Base-by-base conservation (phyloP, 2,797 vertebrate species). In the Gobionotothen gibberifrons region DNA sequence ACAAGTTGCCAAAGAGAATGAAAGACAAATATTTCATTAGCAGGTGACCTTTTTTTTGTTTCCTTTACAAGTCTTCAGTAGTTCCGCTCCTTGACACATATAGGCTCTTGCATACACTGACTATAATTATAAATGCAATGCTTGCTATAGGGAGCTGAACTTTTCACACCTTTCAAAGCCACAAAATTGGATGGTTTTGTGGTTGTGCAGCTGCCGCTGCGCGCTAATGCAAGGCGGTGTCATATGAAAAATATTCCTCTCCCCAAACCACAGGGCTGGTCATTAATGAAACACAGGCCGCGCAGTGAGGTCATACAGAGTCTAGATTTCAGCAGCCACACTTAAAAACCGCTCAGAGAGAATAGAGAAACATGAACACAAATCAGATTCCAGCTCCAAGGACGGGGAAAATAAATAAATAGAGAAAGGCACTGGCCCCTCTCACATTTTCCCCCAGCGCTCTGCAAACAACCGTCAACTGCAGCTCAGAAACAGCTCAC, bases 201-300 rank as follows among this genome's bases (percentile, higher is more conserved):
- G 95, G 97, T 96, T 96, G 94, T 95, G 96, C 97, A 98, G 97
- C 97, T 97, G 97, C 96, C 94, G 94, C 91, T 94, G 86, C 89
- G 83, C 90, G 90, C 91, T 96, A 95, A 95, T 95, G 96, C 93
- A 94, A 95, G 92, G 92, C 95, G 95, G 94, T 97, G 96, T 98
- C 97, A 98, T 97, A 95, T 96, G 96, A 99, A 98, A 99, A 98
- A 95, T 97, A 98, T 98, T 99, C 95, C 95, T 94, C 93, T 97
- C 94, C 94, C 91, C 94, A 96, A 96, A 94, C 94, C 94, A 96
- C 94, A 97, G 94, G 95, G 95, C 95, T 94, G 94, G 94, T 96
- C 96, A 97, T 98, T 99, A 99, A 99, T 98, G 96, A 98, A 98
- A 97, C 92, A 92, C 96, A 99, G 96, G 96, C 97, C 91, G 92